Conservation (phyloP, 2,797 vertebrate genomes). For the Chrysocyon brachyurus region DNA sequence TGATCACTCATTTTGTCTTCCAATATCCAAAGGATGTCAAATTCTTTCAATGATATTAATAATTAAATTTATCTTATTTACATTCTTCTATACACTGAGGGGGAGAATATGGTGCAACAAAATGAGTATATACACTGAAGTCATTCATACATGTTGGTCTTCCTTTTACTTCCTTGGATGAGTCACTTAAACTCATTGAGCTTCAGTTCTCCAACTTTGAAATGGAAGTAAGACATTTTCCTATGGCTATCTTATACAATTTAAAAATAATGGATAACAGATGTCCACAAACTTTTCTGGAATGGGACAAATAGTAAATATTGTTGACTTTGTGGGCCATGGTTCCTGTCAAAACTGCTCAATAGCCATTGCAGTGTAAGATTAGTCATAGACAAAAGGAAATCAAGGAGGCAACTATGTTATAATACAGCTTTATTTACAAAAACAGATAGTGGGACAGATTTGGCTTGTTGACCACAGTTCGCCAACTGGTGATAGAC, state of each 20-base stretch:
- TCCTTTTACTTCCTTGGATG: background rate
- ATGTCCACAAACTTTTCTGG: background rate
- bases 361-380: background rate
- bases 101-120: background rate
- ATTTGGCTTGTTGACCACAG: background rate
- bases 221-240: background rate
- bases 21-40: background rate
- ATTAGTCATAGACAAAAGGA: background rate
- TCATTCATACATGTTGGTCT: background rate
- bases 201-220: background rate
- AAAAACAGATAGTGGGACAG: background rate
- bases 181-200: background rate
- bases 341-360: background rate
- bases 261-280: background rate
- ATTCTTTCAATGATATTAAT: background rate
- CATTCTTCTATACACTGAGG: background rate
- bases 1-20: background rate
- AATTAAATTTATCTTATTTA: background rate
- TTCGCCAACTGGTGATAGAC: background rate
- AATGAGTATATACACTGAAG: background rate
- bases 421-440: background rate
- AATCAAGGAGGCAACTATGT: background rate
- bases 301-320: background rate
- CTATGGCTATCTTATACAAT: background rate
- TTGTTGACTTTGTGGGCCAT: background rate